Conservation (phyloP, 2,113 vertebrate genomes). For the Campylomormyrus tamandua region DNA sequence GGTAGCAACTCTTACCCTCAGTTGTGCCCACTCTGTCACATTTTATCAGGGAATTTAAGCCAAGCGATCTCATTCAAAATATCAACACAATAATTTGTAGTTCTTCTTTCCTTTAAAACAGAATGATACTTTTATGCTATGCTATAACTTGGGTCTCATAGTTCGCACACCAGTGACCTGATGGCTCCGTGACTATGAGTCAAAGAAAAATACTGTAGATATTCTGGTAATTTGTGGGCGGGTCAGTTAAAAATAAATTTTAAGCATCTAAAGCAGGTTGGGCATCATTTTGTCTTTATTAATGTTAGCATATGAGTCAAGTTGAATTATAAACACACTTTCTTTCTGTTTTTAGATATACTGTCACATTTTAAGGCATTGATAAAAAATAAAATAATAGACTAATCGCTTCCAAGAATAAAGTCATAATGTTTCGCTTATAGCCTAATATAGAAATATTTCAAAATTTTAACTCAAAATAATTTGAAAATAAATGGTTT, state of each 20-base stretch:
- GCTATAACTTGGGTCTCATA: background rate
- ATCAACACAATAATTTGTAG: background rate
- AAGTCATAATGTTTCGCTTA: background rate
- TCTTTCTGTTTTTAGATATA: background rate
- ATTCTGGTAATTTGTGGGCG: background rate
- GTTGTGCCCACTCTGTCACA: background rate
- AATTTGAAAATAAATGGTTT: background rate
- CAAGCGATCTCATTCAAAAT: background rate
- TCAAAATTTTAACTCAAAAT: background rate
- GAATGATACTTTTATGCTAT: background rate
- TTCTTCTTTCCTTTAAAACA: background rate
- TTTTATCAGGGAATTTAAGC: background rate
- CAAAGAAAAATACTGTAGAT: background rate
- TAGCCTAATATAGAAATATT: background rate
- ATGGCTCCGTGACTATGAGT: background rate
- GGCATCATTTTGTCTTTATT: background rate
- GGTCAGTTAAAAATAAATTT: background rate
- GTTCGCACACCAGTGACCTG: background rate
- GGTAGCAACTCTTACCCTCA: background rate
- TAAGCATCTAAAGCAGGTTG: background rate
- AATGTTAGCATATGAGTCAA: background rate
- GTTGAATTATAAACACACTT: background rate
- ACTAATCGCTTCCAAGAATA: background rate
- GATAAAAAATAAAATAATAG: background rate
- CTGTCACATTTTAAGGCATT: background rate